Percentiles rank a stretch among this genome's conserved stretches.
Conservation (phyloP, 2,888 invertebrate genomes). For the Alentia gelatinosa region DNA sequence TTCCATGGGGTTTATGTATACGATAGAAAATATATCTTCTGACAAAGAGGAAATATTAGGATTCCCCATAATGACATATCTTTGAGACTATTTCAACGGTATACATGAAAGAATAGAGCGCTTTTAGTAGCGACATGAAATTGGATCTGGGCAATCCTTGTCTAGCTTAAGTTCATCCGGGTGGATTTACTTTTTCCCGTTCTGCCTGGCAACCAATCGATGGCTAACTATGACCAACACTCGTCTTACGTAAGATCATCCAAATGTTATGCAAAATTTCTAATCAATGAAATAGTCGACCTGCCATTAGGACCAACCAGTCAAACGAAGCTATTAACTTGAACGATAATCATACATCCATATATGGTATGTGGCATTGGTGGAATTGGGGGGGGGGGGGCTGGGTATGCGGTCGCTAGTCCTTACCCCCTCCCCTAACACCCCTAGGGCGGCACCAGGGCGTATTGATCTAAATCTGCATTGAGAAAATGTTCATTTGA, state of each 20-base stretch:
- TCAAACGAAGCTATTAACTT: conserved; percentile 50
- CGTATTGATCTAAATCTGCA: conserved; percentile 39
- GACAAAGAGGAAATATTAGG: no score
- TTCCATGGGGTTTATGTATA: no score
- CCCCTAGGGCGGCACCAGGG: not conserved
- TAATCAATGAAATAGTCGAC: conserved; percentile 46
- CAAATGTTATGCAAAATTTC: conserved; percentile 41
- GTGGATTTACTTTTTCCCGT: conserved; percentile 3
- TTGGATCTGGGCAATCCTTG: not conserved
- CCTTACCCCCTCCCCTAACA: not conserved
- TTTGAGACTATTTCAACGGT: no score
- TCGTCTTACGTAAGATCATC: conserved; percentile 19
- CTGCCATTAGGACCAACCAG: conserved; percentile 16
- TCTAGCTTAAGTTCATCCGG: no score
- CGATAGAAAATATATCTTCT: no score
- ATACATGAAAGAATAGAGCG: no score
- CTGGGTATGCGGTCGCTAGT: no score
- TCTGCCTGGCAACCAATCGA: not conserved
- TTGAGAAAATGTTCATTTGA: conserved; percentile 50
- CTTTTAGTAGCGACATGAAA: not conserved
- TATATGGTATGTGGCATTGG: conserved; percentile 9
- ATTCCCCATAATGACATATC: no score
- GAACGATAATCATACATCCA: conserved; percentile 47
- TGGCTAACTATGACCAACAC: not conserved
- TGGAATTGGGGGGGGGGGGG: no score